phyloP scores from a whole-genome alignment of 1,140 invertebrate genomes.

The Prorops nasuta region DNA sequence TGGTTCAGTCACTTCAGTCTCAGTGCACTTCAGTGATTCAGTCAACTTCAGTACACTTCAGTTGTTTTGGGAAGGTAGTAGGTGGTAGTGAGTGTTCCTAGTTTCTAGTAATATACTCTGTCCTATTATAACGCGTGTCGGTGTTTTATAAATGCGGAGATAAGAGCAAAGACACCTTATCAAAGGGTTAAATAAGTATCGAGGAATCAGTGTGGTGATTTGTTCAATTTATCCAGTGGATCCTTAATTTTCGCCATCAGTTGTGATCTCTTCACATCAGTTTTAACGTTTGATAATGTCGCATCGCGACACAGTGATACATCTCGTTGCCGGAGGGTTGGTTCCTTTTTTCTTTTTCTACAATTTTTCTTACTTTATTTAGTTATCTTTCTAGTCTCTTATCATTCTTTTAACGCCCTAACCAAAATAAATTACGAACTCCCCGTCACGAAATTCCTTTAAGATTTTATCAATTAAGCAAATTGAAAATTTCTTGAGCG shows the following conservation, averaged over 20 bases:
- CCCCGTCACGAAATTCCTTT: not conserved
- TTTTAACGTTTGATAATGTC: constrained; percentile 57
- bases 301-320: constrained; percentile 78
- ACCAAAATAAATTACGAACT: not conserved
- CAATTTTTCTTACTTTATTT: not conserved
- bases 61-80: constrained; percentile 24
- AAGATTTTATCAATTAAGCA: not conserved
- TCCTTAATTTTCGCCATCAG: not conserved
- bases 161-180: not conserved
- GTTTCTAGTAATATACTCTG: not conserved
- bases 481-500: not conserved
- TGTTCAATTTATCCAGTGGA: not conserved
- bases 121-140: not conserved
- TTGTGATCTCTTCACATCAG: not conserved
- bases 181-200: not conserved
- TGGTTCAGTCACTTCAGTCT: too few species aligned
- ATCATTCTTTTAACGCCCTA: constrained; percentile 5
- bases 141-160: not conserved
- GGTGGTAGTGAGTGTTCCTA: not conserved
- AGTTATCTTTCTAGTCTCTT: not conserved
- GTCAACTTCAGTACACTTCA: constrained; percentile 2
- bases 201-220: not conserved
- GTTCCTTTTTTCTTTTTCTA: constrained; percentile 43
- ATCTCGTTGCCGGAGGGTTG: constrained; percentile 85
- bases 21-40: not conserved